Percentiles rank a stretch among this genome's conserved stretches.
These are phyloP conservation scores for Scaeva pyrastri DNA, from an alignment of 2,888 invertebrate genomes.

Conservation along the genomic window DNA sequence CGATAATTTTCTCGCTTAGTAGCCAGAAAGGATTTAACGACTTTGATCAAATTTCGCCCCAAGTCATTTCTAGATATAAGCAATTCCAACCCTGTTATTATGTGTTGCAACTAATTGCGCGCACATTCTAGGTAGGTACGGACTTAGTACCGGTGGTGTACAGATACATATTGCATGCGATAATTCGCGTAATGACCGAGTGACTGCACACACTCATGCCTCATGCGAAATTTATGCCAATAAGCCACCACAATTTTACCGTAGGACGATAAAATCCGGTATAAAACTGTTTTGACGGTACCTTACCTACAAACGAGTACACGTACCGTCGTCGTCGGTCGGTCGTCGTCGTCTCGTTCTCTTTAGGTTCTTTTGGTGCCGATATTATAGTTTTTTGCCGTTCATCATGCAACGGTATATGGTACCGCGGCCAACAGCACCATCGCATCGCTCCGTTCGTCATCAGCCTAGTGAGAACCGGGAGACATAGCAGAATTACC, in stretches of 20 bases:
- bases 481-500: too few species aligned
- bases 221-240: constrained; percentile 66
- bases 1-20: too few species aligned
- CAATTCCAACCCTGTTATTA: constrained; percentile 6
- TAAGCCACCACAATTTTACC: constrained; percentile 66
- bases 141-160: too few species aligned
- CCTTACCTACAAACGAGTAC: constrained; percentile 6
- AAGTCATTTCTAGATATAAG: too few species aligned
- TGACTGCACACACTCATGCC: constrained; percentile 39
- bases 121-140: constrained; percentile 38
- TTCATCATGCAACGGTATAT: constrained; percentile 52
- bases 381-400: constrained; percentile 11
- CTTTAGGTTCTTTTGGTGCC: constrained; percentile 34
- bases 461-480: too few species aligned
- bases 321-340: too few species aligned
- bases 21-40: background rate
- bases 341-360: constrained; percentile 19
- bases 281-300: constrained; percentile 60
- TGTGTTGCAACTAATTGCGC: constrained; percentile 70
- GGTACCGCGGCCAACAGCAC: background rate
- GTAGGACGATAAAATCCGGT: constrained; percentile 61
- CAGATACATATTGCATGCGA: constrained; percentile 52
- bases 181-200: constrained; percentile 68
- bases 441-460: too few species aligned
- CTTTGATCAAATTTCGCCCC: background rate